phyloP scores from a whole-genome alignment of 2,113 vertebrate species.

The Rhodinocichla rosea region DNA sequence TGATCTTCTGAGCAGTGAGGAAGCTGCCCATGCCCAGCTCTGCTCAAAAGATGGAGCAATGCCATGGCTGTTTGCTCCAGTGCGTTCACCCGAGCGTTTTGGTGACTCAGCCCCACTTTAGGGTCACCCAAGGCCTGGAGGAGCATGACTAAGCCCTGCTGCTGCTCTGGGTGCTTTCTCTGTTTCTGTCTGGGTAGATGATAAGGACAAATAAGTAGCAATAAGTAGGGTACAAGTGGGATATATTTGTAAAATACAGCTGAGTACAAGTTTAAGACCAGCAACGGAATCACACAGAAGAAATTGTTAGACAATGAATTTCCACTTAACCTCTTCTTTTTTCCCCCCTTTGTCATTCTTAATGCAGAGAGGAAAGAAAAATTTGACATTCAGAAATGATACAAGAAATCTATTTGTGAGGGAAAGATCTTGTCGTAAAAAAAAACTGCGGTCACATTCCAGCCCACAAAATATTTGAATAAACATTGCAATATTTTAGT shows the following conservation, averaged over 20 bases:
- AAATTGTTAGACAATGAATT: background rate
- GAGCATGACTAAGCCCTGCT: background rate
- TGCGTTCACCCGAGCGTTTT: background rate
- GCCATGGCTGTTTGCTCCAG: accelerated
- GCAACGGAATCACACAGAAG: background rate
- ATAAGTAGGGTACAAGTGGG: background rate
- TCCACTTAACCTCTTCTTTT: background rate
- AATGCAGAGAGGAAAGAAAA: background rate
- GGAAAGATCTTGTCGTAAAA: background rate
- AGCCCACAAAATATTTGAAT: background rate
- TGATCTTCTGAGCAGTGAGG: background rate
- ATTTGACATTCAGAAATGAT: background rate
- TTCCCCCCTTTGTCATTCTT: background rate
- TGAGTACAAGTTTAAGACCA: background rate
- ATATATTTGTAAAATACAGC: background rate
- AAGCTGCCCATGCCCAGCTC: background rate
- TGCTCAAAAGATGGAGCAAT: background rate
- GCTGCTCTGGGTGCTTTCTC: background rate
- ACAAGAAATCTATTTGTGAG: background rate
- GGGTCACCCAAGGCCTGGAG: background rate
- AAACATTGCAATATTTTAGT: background rate
- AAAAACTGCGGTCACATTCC: background rate
- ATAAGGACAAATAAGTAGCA: background rate
- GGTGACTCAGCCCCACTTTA: background rate
- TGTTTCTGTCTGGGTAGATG: background rate